Conservation (phyloP, 53 echinoderm and acorn worm genomes). For the Holothuria leucospilota region DNA sequence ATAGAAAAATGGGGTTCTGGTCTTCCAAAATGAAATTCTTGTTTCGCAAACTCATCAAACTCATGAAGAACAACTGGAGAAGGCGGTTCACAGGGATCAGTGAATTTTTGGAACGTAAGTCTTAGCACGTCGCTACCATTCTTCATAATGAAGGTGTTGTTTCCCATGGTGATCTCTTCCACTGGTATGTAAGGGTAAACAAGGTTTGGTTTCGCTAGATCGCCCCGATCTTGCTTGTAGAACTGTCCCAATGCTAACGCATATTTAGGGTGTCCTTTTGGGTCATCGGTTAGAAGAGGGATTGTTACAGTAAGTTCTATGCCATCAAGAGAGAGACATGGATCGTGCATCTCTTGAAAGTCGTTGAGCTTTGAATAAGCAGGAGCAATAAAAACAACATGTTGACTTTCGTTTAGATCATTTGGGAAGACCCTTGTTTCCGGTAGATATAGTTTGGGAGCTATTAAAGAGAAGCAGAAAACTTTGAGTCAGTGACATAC, state of each 20-base stretch:
- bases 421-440: background rate
- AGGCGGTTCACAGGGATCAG: background rate
- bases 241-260: conserved; percentile 7
- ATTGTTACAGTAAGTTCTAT: conserved; percentile 1
- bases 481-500: too few species aligned
- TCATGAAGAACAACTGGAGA: background rate
- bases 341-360: background rate
- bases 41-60: background rate
- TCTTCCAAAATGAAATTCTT: background rate
- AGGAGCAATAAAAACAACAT: background rate
- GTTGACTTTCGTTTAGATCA: background rate
- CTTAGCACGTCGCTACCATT: background rate
- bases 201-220: background rate
- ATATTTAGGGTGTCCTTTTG: conserved; percentile 16
- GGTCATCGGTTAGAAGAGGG: conserved; percentile 1
- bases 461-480: background rate
- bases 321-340: background rate
- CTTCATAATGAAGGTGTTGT: background rate
- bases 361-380: background rate
- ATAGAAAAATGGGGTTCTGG: conserved; percentile 1
- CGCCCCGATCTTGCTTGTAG: background rate
- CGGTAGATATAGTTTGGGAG: conserved; percentile 7
- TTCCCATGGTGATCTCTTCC: background rate
- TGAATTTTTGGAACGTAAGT: background rate
- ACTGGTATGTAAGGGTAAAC: conserved; percentile 30